These are phyloP conservation scores for Agrotis clavis DNA, from an alignment of 2,888 invertebrate genomes.

Conservation along the genomic window DNA sequence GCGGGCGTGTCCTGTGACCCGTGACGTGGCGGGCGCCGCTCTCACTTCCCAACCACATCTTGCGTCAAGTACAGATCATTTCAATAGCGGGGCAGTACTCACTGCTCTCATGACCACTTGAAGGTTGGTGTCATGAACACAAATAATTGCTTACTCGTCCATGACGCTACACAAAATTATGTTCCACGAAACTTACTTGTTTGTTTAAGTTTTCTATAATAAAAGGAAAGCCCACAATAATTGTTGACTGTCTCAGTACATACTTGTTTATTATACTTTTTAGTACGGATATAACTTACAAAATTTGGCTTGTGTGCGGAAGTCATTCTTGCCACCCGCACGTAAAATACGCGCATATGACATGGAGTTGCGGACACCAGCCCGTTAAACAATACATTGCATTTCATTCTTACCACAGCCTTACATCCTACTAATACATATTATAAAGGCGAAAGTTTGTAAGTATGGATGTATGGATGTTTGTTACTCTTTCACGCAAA, in stretches of 20 bases:
- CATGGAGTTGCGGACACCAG: too few species aligned
- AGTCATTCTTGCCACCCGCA: too few species aligned
- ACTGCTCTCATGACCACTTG: not conserved
- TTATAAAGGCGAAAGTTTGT: too few species aligned
- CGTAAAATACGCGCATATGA: too few species aligned
- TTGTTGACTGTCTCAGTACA: too few species aligned
- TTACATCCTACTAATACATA: too few species aligned
- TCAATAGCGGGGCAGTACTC: not conserved
- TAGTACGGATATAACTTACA: not conserved
- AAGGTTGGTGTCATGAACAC: not conserved
- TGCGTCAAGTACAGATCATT: constrained; percentile 15
- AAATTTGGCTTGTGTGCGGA: not conserved
- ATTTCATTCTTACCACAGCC: too few species aligned
- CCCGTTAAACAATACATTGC: too few species aligned
- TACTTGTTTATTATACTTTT: too few species aligned
- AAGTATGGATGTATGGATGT: too few species aligned
- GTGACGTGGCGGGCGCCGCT: not conserved
- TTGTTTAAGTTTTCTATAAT: not conserved
- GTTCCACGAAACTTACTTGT: not conserved
- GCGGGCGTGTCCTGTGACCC: not conserved
- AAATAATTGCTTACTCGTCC: not conserved
- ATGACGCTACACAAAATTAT: not conserved
- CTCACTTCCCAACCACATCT: constrained; percentile 19
- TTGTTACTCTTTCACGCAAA: too few species aligned
- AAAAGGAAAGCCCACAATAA: not conserved